Percentiles rank a stretch among this genome's conserved stretches.
Evolutionary conservation across 2,888 invertebrate genomes (phyloP).

Genomic region (Tiphia femorata): DNA sequence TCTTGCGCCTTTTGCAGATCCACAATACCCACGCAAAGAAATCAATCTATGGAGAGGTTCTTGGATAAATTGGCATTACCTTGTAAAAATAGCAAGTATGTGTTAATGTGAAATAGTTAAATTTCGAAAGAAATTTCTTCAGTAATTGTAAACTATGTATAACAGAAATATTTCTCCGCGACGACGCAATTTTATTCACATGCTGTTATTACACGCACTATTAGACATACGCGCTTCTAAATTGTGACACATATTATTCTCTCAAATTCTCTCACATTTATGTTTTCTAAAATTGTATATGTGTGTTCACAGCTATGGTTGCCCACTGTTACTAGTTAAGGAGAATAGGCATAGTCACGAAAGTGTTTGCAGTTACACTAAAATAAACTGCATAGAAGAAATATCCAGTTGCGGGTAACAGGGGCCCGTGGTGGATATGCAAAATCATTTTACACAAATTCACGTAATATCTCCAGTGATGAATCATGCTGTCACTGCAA

Average conservation of each 20-base stretch:
- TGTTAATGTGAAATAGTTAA: no score
- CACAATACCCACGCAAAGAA: constrained; percentile 33
- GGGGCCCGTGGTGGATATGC: constrained; percentile 27
- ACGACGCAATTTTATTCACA: no score
- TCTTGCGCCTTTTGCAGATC: constrained; percentile 54
- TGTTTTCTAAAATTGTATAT: no score
- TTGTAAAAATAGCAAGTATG: constrained; percentile 52
- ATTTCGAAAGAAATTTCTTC: no score
- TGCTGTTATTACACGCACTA: no score
- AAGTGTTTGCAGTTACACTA: constrained; percentile 32
- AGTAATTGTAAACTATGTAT: no score
- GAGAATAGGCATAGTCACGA: constrained; percentile 46
- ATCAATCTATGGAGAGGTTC: constrained; percentile 51
- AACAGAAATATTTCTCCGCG: no score
- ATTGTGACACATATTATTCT: no score
- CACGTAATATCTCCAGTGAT: constrained; percentile 41
- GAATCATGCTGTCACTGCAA: constrained; percentile 40
- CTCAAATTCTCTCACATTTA: no score
- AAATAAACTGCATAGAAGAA: constrained; percentile 36
- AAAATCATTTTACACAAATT: constrained; percentile 36
- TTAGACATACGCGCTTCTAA: no score
- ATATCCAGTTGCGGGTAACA: constrained; percentile 19
- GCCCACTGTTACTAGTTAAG: constrained; percentile 32
- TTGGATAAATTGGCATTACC: constrained; percentile 46
- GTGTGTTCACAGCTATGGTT: constrained; percentile 46